Conservation (phyloP, 2,113 vertebrate genomes). For the Vireo altiloquus region DNA sequence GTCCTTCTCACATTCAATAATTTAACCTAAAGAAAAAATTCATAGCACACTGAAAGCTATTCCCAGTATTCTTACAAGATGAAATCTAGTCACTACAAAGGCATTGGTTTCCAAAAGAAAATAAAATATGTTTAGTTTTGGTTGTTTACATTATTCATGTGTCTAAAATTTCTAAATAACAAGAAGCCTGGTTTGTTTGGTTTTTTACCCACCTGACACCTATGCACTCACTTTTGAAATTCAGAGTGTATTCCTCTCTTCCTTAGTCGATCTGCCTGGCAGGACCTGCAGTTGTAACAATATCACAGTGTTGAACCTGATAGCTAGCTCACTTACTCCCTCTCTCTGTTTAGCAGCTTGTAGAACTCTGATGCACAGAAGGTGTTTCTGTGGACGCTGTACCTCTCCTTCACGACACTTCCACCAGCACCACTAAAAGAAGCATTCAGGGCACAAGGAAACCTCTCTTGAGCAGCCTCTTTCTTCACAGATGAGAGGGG, state of each 20-base stretch:
- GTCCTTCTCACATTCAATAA: not conserved
- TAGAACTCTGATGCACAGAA: not conserved
- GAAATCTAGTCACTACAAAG: not conserved
- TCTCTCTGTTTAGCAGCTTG: not conserved
- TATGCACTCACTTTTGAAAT: not conserved
- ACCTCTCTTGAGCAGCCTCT: not conserved
- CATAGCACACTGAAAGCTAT: not conserved
- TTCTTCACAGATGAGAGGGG: not conserved
- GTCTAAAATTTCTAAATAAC: not conserved
- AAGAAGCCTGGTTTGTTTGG: not conserved
- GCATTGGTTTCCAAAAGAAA: not conserved
- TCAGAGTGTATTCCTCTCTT: not conserved
- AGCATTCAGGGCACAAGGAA: not conserved
- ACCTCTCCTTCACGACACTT: not conserved
- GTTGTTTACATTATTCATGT: not conserved
- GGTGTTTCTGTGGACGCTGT: not conserved
- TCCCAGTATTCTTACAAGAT: not conserved
- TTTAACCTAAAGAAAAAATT: not conserved
- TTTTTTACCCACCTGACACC: not conserved
- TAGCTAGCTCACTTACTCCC: not conserved
- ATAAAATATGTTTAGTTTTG: not conserved
- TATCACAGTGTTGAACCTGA: not conserved
- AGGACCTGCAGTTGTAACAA: not conserved
- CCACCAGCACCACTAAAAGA: not conserved
- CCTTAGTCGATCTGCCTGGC: not conserved